Evolutionary conservation across 2,888 invertebrate species (phyloP), one percentile per base, ranked within the genome.

Genomic region (Alsophila aescularia): DNA sequence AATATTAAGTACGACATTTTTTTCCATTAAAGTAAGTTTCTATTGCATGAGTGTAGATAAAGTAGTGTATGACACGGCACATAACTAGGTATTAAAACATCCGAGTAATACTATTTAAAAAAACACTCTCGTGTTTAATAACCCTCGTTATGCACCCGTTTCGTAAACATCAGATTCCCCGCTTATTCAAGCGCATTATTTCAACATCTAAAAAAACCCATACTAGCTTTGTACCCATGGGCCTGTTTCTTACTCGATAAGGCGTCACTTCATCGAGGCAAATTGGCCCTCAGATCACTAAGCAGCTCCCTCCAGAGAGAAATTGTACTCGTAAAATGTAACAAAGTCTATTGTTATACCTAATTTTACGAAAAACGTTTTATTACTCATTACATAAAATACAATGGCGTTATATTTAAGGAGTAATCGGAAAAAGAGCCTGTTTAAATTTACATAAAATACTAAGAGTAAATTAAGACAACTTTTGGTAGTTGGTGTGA

Each of bases 191-290:
- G 21, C n/a, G n/a, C 21, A 34, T 18, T 31, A 32, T 13, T 43
- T 3, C 31, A 32, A 32, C 5, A 48, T 40, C 32, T 14, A 21
- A 16, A 13, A 12, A 40, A 48, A 32, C 18, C 29, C n/a, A n/a
- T n/a, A n/a, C n/a, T n/a, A n/a, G n/a, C 37, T 6, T 21, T 6
- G 3, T 15, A 24, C 41, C 36, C 42, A 29, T 50, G 50, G 27
- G 35, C 35, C 29, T 36, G 27, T 37, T 39, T 21, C 12, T 10
- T 29, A 15, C 29, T 29, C 21, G 42, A 42, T 42, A 50, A 50
- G 29, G 27, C 16, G 35, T 13, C 27, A 36, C 36, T 50, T 42
- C n/a, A 50, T 40, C 49, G 31, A 50, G 36, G 48, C 14, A 50
- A 50, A 50, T 42, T 42, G 40, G 35, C 13, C 42, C 39, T 21